phyloP scores from a whole-genome alignment of 2,113 vertebrate genomes.

The Aviceda subcristata region DNA sequence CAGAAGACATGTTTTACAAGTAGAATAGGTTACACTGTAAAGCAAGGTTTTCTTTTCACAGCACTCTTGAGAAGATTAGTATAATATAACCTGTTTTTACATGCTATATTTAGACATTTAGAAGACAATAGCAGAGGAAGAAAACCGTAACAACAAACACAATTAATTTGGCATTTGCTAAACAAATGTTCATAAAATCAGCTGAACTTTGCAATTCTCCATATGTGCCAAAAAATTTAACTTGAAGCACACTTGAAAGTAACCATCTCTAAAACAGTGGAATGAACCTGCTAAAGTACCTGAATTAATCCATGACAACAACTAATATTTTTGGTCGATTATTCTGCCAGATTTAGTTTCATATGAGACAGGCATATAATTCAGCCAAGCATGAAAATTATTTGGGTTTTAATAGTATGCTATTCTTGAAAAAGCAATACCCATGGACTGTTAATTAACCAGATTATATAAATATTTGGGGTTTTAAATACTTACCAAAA shows the following conservation, averaged over 20 bases:
- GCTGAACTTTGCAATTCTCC: background rate
- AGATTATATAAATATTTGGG: background rate
- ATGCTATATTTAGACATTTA: background rate
- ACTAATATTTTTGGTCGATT: background rate
- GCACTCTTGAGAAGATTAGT: background rate
- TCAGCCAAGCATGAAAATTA: background rate
- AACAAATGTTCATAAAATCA: background rate
- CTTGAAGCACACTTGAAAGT: background rate
- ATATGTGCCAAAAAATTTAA: background rate
- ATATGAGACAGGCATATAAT: background rate
- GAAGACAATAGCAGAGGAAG: background rate
- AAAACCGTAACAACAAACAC: background rate
- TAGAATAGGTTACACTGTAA: background rate
- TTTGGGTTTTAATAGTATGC: background rate
- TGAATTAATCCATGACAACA: background rate
- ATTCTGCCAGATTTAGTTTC: background rate
- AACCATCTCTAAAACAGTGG: background rate
- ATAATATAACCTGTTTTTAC: background rate
- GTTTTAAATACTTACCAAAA: background rate
- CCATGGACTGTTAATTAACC: background rate
- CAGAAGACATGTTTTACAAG: background rate
- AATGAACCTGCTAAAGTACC: background rate
- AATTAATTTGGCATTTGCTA: background rate
- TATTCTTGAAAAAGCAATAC: background rate
- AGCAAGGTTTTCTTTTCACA: background rate